A percentile compares a stretch with the other conserved stretches of the same genome.
These are phyloP conservation scores for Bufo gargarizans DNA, from an alignment of 2,113 vertebrate genomes.

Conservation along the genomic window DNA sequence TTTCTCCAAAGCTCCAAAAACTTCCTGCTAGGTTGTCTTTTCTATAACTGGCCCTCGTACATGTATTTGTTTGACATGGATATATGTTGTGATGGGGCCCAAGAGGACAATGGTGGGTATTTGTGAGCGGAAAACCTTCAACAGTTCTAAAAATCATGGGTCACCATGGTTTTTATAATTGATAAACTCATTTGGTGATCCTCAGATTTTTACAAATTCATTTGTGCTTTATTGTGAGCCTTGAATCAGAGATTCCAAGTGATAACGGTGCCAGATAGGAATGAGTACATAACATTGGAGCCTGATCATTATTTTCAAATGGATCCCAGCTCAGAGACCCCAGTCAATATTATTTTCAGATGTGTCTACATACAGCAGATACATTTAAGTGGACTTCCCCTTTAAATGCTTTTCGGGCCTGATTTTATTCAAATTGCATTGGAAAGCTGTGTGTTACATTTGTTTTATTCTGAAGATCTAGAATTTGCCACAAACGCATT, in stretches of 20 bases:
- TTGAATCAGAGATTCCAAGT: background rate
- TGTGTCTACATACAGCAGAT: background rate
- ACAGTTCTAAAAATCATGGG: too few species aligned
- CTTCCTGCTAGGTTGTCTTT: too few species aligned
- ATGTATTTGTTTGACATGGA: too few species aligned
- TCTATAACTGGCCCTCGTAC: too few species aligned
- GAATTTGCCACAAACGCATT: background rate
- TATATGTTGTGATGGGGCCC: too few species aligned
- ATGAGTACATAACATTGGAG: too few species aligned
- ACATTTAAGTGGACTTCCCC: background rate
- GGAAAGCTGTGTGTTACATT: background rate
- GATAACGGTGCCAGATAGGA: background rate
- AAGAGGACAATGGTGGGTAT: too few species aligned
- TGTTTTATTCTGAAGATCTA: background rate
- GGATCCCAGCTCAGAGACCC: background rate
- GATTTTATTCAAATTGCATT: background rate
- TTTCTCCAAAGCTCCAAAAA: too few species aligned
- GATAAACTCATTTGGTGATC: background rate
- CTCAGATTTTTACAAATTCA: background rate
- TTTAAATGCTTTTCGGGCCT: background rate
- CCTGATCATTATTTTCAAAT: background rate
- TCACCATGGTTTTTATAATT: too few species aligned
- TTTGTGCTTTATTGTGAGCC: too few species aligned
- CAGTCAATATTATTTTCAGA: background rate
- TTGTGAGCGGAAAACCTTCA: too few species aligned